These are phyloP conservation scores for Mylabris sibirica DNA, from an alignment of 2,888 invertebrate species.

Conservation along the genomic window DNA sequence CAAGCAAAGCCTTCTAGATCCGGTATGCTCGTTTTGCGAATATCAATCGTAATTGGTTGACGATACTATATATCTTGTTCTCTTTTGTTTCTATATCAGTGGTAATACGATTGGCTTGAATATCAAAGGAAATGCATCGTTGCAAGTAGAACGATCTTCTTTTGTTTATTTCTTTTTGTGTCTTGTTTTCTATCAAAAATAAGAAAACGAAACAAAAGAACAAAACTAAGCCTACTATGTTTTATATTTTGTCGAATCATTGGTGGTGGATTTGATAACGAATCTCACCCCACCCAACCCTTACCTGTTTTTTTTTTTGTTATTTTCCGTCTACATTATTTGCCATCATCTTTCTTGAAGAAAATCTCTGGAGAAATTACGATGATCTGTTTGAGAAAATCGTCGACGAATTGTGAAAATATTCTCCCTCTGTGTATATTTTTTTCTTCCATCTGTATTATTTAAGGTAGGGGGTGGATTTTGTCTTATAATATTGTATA, in stretches of 20 bases:
- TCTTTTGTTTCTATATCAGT: neutral
- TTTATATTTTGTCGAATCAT: no score
- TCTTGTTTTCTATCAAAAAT: neutral
- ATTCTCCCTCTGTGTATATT: neutral
- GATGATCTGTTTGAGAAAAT: constrained; percentile 9
- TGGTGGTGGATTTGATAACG: no score
- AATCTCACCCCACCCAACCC: neutral
- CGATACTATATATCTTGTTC: neutral
- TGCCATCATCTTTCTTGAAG: neutral
- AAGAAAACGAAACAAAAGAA: neutral
- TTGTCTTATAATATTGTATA: neutral
- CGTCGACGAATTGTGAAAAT: constrained; percentile 5
- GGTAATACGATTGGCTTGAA: neutral
- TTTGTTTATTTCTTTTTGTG: neutral
- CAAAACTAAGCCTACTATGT: neutral
- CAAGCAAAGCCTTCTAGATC: neutral
- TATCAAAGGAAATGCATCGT: neutral
- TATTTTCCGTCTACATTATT: neutral
- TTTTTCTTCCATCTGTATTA: neutral
- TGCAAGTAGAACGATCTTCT: neutral
- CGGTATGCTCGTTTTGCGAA: neutral
- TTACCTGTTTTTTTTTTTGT: neutral
- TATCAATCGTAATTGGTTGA: constrained; percentile 2
- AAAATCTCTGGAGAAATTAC: constrained; percentile 3
- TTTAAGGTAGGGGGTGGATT: neutral